Percentiles rank a stretch among this genome's conserved stretches.
phyloP scores from a whole-genome alignment of 2,113 vertebrate genomes.

The Gnathonemus longibarbis region DNA sequence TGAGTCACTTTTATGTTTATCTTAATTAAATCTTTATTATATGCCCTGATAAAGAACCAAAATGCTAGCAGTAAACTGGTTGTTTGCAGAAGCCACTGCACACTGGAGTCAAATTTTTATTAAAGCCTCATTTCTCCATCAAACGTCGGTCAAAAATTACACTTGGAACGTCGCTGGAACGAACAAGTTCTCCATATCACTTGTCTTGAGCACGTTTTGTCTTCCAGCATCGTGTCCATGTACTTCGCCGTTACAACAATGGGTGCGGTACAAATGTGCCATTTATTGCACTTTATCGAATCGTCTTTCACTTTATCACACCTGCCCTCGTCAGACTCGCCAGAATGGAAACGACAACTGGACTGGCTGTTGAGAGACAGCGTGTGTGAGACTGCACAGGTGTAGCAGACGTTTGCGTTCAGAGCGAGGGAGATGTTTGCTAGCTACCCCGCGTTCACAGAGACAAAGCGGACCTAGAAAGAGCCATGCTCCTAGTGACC shows the following conservation, averaged over 20 bases:
- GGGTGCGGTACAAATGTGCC: neutral
- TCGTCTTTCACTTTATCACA: too few relatives aligned
- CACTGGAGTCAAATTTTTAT: neutral
- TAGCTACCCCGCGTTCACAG: neutral
- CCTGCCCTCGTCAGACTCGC: neutral
- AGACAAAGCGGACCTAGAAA: neutral
- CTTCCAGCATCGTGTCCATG: neutral
- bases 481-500: neutral
- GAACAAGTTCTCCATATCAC: neutral
- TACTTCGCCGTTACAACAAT: neutral
- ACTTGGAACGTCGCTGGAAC: neutral
- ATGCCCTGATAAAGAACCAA: neutral
- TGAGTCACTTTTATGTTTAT: slow-evolving; percentile 15
- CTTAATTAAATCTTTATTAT: slow-evolving; percentile 6
- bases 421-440: neutral
- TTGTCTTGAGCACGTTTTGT: neutral
- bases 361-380: neutral
- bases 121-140: neutral
- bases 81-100: neutral
- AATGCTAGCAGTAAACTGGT: neutral
- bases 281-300: neutral
- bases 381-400: neutral
- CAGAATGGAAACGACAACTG: neutral
- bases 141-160: neutral
- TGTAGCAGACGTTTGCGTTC: neutral